Evolutionary conservation across 1,140 invertebrate genomes (phyloP), one percentile per base, ranked within the genome.

Genomic region (Cryptotermes secundus): DNA sequence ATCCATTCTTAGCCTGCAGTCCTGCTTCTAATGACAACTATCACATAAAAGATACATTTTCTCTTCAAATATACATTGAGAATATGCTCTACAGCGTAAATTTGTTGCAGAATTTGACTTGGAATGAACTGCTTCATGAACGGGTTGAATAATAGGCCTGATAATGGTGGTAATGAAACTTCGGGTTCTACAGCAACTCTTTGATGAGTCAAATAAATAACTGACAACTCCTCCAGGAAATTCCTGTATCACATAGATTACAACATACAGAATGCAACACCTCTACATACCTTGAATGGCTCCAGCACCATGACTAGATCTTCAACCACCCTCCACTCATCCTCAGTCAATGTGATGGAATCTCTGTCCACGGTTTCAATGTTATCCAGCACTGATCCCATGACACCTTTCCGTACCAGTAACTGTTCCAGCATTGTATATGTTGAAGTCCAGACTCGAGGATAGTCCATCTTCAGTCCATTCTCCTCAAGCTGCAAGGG

Each of bases 391-490:
- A 91, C 87, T 0, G 88, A 87, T 19, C 85, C 85, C 6, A 92
- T 86, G 6, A 90, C 88, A 35, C 88, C 88, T 86, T 88, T 88
- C 53, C 90, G 86, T 0, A 88, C 53, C 1, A 90, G 82, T 59
- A 92, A 89, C 87, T 91, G 90, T 82, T 92, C 91, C 1, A 92
- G 83, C 91, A 92, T 92, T 4, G 88, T 89, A 80, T 92, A 91
- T 0, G 92, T 92, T 6, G 91, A 90, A 24, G 89, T 90, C 92
- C 92, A 92, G 38, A 91, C 88, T 36, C 87, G 81, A 9, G 90
- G 89, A 87, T 90, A 91, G 87, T 92, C 91, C 72, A 89, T 88
- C 10, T 87, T 42, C 85, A 92, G 86, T 12, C 86, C 81, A 85
- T 88, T 90, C 80, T 91, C 91, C 14, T 90, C 90, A 16, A 90